Evolutionary conservation across 1,140 invertebrate species (phyloP).

Genomic region (Hydropsyche tenuis): DNA sequence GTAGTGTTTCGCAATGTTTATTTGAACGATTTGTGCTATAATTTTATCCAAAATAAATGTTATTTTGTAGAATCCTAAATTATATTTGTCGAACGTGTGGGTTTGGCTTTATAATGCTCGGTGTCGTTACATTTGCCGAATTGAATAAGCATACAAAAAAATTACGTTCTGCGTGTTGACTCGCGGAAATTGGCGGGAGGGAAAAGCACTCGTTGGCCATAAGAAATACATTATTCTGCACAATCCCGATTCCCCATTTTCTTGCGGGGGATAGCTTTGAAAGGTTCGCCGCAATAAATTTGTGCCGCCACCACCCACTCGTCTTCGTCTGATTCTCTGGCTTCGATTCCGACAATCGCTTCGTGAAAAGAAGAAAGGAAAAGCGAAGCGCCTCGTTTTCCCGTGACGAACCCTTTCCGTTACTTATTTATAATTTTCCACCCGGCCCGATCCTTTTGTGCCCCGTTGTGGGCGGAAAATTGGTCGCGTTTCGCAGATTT

Average conservation of each 20-base stretch:
- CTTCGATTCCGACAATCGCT: background rate
- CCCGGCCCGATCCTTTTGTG: no score
- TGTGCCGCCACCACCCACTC: background rate
- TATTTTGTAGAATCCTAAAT: no score
- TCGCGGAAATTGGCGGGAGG: slow-evolving; percentile 8
- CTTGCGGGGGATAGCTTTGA: slow-evolving; percentile 1
- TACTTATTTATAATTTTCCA: slow-evolving; percentile 12
- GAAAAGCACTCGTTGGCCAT: slow-evolving; percentile 12
- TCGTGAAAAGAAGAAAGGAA: background rate
- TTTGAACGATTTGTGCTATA: no score
- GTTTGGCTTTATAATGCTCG: no score
- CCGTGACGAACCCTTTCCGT: slow-evolving; percentile 4
- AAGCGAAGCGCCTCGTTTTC: background rate
- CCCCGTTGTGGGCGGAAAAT: background rate
- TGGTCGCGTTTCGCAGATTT: slow-evolving; percentile 6
- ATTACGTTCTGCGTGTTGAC: slow-evolving; percentile 16
- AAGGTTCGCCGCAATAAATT: slow-evolving; percentile 24
- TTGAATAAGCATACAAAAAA: background rate
- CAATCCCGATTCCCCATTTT: slow-evolving; percentile 25
- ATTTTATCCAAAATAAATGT: no score
- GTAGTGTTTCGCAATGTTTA: no score
- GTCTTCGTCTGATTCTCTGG: slow-evolving; percentile 2
- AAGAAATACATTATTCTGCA: slow-evolving; percentile 27
- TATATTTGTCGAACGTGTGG: background rate
- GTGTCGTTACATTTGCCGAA: no score